Evolutionary conservation across 2,888 invertebrate species (phyloP).

Genomic region (Drosophila suboccidentalis): DNA sequence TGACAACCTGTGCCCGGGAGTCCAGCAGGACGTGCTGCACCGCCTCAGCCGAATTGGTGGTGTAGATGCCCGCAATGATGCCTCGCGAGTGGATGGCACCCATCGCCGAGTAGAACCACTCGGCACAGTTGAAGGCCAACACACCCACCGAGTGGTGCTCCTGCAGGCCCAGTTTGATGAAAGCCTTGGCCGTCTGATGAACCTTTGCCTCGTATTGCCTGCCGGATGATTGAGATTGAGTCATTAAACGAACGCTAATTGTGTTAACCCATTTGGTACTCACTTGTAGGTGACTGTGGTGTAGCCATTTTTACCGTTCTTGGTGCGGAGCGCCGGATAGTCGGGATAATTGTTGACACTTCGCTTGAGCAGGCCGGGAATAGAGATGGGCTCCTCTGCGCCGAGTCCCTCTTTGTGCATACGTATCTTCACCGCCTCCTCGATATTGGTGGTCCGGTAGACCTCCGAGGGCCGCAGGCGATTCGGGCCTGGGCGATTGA

Average conservation of each 20-base stretch:
- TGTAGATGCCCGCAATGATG: slow-evolving; percentile 94
- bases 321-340: slow-evolving; percentile 89
- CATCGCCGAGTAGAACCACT: slow-evolving; percentile 95
- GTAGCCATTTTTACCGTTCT: slow-evolving; percentile 87
- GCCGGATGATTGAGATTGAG: slow-evolving; percentile 48
- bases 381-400: slow-evolving; percentile 89
- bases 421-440: slow-evolving; percentile 89
- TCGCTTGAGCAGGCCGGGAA: slow-evolving; percentile 90
- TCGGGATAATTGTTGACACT: slow-evolving; percentile 89
- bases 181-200: slow-evolving; percentile 92
- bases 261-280: slow-evolving; percentile 67
- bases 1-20: slow-evolving; percentile 93
- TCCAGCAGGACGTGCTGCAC: slow-evolving; percentile 92
- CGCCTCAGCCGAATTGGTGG: slow-evolving; percentile 95
- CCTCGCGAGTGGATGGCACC: slow-evolving; percentile 96
- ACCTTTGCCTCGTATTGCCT: slow-evolving; percentile 93
- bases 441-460: slow-evolving; percentile 87
- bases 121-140: slow-evolving; percentile 95
- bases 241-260: slow-evolving; percentile 47
- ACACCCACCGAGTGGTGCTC: slow-evolving; percentile 93
- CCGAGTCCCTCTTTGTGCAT: slow-evolving; percentile 86
- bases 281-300: slow-evolving; percentile 90
- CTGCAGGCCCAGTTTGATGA: slow-evolving; percentile 92
- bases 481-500: slow-evolving; percentile 86
- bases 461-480: slow-evolving; percentile 89